Evolutionary conservation across 2,888 invertebrate genomes (phyloP).

Genomic region (Tiliacea citrago): DNA sequence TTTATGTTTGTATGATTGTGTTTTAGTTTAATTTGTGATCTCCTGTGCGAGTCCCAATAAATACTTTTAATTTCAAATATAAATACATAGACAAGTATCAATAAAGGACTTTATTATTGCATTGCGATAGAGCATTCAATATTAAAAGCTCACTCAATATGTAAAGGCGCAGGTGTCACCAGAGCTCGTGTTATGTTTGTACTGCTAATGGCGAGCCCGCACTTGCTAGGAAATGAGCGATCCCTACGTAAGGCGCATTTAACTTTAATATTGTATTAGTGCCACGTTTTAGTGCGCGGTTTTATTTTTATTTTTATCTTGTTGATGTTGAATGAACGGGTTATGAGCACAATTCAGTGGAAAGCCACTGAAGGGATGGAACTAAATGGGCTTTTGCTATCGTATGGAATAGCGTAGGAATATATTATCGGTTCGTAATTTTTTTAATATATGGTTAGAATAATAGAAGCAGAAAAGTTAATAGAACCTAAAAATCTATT

Average conservation of each 20-base stretch:
- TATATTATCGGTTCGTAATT: too few relatives aligned
- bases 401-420: background rate
- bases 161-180: conserved; percentile 82
- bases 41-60: too few relatives aligned
- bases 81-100: background rate
- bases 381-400: background rate
- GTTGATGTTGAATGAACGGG: background rate
- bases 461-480: background rate
- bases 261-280: conserved; percentile 57
- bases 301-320: conserved; percentile 35
- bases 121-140: conserved; percentile 66
- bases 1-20: too few relatives aligned
- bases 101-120: conserved; percentile 57
- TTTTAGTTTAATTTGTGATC: too few relatives aligned
- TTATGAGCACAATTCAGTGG: conserved; percentile 12
- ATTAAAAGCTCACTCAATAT: conserved; percentile 72
- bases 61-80: background rate
- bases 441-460: background rate
- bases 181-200: conserved; percentile 82
- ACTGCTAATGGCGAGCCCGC: conserved; percentile 81
- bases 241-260: conserved; percentile 70
- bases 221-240: conserved; percentile 80
- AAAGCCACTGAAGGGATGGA: background rate
- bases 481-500: background rate
- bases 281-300: conserved; percentile 17